Base-by-base conservation (phyloP, 2,888 invertebrate species). In the Homarus gammarus region DNA sequence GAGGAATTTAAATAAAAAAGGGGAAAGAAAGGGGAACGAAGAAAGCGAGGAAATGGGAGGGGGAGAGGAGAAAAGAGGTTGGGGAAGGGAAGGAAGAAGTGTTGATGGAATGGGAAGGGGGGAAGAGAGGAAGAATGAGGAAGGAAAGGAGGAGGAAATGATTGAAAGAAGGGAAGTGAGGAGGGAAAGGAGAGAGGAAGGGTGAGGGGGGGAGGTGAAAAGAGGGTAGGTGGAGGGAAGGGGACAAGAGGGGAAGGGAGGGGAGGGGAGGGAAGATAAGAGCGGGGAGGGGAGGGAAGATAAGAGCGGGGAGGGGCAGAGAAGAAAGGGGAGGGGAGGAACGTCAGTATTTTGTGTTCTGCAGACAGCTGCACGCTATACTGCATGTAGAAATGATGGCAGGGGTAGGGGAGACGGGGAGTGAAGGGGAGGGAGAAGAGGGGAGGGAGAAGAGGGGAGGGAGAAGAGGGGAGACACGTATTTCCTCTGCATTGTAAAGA, bases 81-180 rank as follows among this genome's bases (percentile, higher is more conserved):
- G 78, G 49, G 77, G 44, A 44, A 77, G 77, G 72, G 77, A 77
- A 44, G 44, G 77, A 75, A 44, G n/a, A n/a, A n/a, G n/a, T n/a
- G n/a, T n/a, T n/a, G n/a, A n/a, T n/a, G n/a, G n/a, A n/a, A n/a
- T n/a, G n/a, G n/a, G n/a, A 10, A 78, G 49, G 72, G 72, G 31
- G 72, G 31, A 33, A 72, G 72, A 72, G 49, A 78, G 77, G 44
- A 44, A 44, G 77, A 77, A 44, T 40, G 77, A 75, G 75, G 31
- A 31, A 68, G 68, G 31, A 49, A 49, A 49, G 31, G 12, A 77
- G 40, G 27, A 44, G 44, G n/a, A 77, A n/a, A n/a, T n/a, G 10
- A 5, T 8, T 5, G 51, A 38, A 22, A 36, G 33, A 12, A 10
- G 36, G 33, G n/a, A 36, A 2, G 36, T 22, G 61, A 31, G 79